Base-by-base conservation (phyloP, 2,888 invertebrate species). In the Hemithea aestivaria region DNA sequence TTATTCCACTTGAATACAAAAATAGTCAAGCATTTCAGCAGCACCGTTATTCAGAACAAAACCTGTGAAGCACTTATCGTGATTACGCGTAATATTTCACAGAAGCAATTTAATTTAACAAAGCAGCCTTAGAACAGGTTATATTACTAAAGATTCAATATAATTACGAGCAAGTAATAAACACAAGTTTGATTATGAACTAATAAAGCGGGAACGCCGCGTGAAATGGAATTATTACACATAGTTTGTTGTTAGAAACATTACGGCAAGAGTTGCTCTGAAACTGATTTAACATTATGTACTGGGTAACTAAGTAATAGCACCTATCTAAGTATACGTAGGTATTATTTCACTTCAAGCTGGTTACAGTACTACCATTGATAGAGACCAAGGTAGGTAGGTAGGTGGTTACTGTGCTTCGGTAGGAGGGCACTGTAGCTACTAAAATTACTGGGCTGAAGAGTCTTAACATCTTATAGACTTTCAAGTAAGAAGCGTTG, bases 161-260 rank as follows among this genome's bases (percentile, higher is more conserved):
- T 46, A 48, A 42, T 49, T 39, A 41, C 26, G 29, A 35, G 26
- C 27, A 37, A 16, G 31, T 43, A 43, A 45, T 41, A 35, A 45
- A 48, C 45, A 40, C 37, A 45, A 46, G 41, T 45, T 45, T 48
- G 40, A 48, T 42, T 48, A 45, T 40, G 37, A 48, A 47, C 45
- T 47, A 48, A 50, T 47, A 47, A 47, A 40, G 40, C 22, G 31
- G 25, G 28, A 40, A 45, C 33, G 36, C 44, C 29, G 37, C 35
- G 39, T 44, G 40, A 35, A 46, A 40, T 40, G 30, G 39, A 32
- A 51, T 48, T 45, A 51, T 37, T 40, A 41, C 39, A 38, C 43
- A 46, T 42, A 44, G 45, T 44, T 48, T 44, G 39, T 35, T 37
- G 36, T 35, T 37, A 7, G 24, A 20, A 32, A 35, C 43, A 35